Evolutionary conservation across 2,797 vertebrate species (phyloP).

Genomic region (Neomorphus geoffroyi): DNA sequence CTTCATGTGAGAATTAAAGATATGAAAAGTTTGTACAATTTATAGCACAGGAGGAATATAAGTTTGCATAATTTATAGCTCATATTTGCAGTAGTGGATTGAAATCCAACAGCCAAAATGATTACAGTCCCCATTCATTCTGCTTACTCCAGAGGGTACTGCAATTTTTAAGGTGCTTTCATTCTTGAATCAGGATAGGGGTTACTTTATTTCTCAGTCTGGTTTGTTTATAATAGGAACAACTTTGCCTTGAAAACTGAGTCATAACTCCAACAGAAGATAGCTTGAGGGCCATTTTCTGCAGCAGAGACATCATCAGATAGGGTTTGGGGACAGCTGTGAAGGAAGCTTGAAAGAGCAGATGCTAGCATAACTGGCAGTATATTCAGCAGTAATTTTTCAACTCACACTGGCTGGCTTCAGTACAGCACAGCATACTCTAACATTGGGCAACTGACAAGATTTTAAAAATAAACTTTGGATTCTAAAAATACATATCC

Average conservation of each 20-base stretch:
- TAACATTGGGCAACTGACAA: neutral
- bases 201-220: neutral
- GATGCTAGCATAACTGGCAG: neutral
- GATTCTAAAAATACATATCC: constrained; percentile 31
- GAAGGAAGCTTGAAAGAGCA: neutral
- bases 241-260: neutral
- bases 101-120: neutral
- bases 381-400: neutral
- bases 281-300: neutral
- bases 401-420: neutral
- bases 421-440: neutral
- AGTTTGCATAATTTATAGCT: neutral
- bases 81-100: neutral
- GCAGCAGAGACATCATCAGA: neutral
- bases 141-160: neutral
- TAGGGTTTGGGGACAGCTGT: neutral
- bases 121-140: neutral
- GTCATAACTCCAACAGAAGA: neutral
- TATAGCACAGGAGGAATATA: neutral
- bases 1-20: neutral
- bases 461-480: constrained; percentile 22
- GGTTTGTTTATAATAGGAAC: neutral
- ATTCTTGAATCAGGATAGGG: neutral
- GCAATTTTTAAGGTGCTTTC: neutral
- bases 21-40: neutral